Base-by-base conservation (phyloP, 1,140 invertebrate species). In the Planococcus citri region DNA sequence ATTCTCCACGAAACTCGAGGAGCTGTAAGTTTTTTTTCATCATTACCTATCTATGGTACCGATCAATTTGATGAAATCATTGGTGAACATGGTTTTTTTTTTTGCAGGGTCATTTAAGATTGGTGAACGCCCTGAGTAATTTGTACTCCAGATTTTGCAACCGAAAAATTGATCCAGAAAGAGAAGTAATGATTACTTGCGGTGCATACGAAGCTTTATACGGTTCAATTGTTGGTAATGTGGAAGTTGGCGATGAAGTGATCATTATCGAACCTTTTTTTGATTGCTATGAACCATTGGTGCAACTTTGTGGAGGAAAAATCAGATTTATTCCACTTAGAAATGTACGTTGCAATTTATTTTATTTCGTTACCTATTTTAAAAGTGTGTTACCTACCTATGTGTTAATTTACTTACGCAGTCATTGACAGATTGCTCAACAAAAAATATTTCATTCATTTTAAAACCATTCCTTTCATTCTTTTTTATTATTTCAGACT, bases 251-350 rank as follows among this genome's bases (percentile, higher is more conserved):
- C 1, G 88, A 90, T 81, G 94, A 98, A 79, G 94, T 95, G 72
- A 95, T 97, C 72, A 93, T 99, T 33, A 95, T 99, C 72, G 96
- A 99, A 78, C 97, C 97, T 8, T 98, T 91, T 78, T 99, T 96
- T 78, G 97, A 98, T 78, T 97, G 95, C 76, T 99, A 99, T 77
- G 90, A 90, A 72, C 94, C 94, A 1, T 96, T 98, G 90, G 88
- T 97, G 0, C 83, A 81, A 75, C 85, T 87, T 74, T 92, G 92
- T 37, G 94, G 93, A 0, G 97, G 93, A 14, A 83, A 86, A 21
- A 87, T 93, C 0, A 87, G 87, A 69, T 98, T 90, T 77, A 90
- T 98, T 72, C 86, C 94, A 17, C 80, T 99, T 1, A 85, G 88
- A 79, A 87, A 89, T 58, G 89, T 68, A 68, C 25, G 68, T 51